These are phyloP conservation scores for Rhabdophis nuchalis DNA, from an alignment of 2,797 vertebrate genomes.

Conservation along the genomic window DNA sequence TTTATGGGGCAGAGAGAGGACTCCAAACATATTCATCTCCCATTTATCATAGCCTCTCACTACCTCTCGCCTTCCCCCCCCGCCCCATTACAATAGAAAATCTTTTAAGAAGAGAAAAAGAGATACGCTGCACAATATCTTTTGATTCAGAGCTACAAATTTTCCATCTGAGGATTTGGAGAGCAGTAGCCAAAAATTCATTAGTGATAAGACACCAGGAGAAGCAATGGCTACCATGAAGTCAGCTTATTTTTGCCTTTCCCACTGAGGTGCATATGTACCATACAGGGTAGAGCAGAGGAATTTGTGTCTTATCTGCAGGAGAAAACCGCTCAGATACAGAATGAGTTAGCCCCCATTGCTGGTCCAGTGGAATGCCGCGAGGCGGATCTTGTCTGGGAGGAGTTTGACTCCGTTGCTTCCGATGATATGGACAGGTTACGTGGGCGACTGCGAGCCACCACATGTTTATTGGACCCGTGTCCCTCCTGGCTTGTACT, in stretches of 20 bases:
- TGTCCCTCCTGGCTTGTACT: too few species aligned
- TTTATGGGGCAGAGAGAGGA: neutral
- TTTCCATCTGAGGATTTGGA: neutral
- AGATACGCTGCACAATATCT: neutral
- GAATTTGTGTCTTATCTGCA: too few species aligned
- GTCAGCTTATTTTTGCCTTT: neutral
- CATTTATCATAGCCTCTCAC: neutral
- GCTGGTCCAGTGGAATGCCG: too few species aligned
- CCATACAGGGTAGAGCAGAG: too few species aligned
- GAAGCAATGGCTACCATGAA: neutral
- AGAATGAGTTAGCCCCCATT: too few species aligned
- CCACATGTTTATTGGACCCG: too few species aligned
- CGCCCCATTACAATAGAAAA: neutral
- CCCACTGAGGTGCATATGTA: neutral
- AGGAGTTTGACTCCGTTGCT: too few species aligned
- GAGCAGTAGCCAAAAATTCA: neutral
- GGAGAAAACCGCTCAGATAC: too few species aligned
- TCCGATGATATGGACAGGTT: too few species aligned
- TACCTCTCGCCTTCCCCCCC: too few species aligned
- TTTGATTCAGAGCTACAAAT: neutral
- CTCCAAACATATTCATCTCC: neutral
- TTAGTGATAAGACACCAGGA: neutral
- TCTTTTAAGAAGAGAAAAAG: neutral
- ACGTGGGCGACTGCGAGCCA: too few species aligned
- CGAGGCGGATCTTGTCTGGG: too few species aligned